Evolutionary conservation across 2,113 vertebrate genomes (phyloP).

Genomic region (Pygoscelis adeliae): DNA sequence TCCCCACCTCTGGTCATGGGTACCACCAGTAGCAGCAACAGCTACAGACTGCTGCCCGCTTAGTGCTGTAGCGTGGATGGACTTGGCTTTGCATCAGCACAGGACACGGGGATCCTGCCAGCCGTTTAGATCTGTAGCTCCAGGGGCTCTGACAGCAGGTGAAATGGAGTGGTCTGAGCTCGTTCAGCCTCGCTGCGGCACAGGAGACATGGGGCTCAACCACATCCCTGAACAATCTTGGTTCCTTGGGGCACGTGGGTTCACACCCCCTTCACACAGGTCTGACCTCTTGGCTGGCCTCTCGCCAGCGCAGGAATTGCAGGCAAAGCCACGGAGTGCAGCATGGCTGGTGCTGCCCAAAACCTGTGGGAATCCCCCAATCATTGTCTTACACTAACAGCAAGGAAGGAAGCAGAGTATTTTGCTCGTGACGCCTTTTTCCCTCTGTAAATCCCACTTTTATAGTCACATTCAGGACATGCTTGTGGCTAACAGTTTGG

Average conservation of each 20-base stretch:
- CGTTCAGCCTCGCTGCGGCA: accelerated
- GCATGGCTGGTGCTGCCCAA: neutral
- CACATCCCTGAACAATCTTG: neutral
- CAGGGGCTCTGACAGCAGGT: neutral
- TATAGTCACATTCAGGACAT: neutral
- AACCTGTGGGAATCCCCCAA: neutral
- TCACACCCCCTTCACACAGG: neutral
- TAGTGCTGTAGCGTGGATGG: neutral
- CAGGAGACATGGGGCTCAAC: neutral
- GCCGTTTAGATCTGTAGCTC: neutral
- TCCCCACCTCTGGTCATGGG: neutral
- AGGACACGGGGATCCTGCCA: neutral
- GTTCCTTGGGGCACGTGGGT: neutral
- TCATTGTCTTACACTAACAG: accelerated
- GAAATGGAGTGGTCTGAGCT: neutral
- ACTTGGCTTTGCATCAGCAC: neutral
- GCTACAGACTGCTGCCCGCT: neutral
- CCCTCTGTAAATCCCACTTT: neutral
- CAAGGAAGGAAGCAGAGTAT: neutral
- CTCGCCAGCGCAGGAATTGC: neutral
- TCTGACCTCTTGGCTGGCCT: neutral
- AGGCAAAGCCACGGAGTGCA: neutral
- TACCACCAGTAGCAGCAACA: neutral
- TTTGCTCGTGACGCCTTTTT: neutral
- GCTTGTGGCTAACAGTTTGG: accelerated